Conservation (phyloP, 2,113 vertebrate genomes). For the Odocoileus hemionus region DNA sequence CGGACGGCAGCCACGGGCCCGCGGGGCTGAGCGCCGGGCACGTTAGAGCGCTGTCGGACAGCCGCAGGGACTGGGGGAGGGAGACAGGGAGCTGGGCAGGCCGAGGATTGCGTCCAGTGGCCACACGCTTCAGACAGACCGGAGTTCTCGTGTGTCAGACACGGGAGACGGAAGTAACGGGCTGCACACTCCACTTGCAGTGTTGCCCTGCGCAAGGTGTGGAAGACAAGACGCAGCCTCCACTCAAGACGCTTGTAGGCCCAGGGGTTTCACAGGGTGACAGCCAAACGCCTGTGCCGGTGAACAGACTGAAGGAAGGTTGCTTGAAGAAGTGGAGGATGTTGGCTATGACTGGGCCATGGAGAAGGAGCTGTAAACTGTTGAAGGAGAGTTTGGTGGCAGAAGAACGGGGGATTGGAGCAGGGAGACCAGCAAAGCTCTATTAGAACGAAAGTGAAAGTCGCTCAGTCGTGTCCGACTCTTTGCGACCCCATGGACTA, state of each 20-base stretch:
- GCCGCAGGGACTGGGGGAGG: not conserved
- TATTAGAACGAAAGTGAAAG: not conserved
- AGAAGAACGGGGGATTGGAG: not conserved
- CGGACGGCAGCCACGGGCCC: not conserved
- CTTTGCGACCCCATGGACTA: fast-evolving
- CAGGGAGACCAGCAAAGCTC: not conserved
- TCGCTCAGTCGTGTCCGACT: fast-evolving
- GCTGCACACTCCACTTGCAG: not conserved
- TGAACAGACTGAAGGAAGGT: not conserved
- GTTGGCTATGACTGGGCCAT: not conserved
- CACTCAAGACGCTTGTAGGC: not conserved
- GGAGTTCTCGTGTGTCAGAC: not conserved
- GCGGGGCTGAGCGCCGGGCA: not conserved
- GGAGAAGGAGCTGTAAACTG: not conserved
- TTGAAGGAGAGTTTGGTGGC: not conserved
- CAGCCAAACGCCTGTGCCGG: not conserved
- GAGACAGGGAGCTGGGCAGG: not conserved
- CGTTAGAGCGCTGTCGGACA: not conserved
- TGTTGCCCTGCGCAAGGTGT: not conserved
- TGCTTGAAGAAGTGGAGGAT: not conserved
- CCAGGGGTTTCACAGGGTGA: not conserved
- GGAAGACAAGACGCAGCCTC: not conserved
- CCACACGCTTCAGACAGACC: not conserved
- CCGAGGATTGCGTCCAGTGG: too few species aligned
- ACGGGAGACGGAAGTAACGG: not conserved